These are phyloP conservation scores for Chiloscyllium punctatum DNA, from an alignment of 2,797 vertebrate genomes.

Conservation along the genomic window DNA sequence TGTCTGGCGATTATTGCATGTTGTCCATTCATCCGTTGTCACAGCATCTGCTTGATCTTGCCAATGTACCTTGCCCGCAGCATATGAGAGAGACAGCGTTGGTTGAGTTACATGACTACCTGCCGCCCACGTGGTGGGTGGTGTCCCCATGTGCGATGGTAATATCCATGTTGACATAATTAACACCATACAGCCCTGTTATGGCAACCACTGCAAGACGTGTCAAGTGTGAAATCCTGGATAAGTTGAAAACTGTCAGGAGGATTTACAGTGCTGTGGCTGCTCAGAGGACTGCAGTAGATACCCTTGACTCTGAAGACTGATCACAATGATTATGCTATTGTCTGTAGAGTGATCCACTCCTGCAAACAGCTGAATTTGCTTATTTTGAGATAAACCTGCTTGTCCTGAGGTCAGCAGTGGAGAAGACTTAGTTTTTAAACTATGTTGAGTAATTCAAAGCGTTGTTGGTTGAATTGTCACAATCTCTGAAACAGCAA, in stretches of 20 bases:
- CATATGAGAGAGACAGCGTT: too few species aligned
- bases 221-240: not conserved
- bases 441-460: not conserved
- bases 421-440: not conserved
- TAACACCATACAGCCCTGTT: too few species aligned
- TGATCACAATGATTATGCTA: not conserved
- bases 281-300: not conserved
- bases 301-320: not conserved
- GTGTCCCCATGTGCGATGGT: too few species aligned
- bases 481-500: not conserved
- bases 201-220: too few species aligned
- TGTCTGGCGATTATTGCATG: too few species aligned
- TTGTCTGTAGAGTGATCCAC: too few species aligned
- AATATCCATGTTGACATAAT: too few species aligned
- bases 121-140: too few species aligned
- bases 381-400: not conserved
- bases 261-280: not conserved
- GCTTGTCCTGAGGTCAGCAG: not conserved
- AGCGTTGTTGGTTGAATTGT: not conserved
- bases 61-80: too few species aligned
- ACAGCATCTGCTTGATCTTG: too few species aligned
- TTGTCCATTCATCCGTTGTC: too few species aligned
- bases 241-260: not conserved
- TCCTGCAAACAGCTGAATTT: not conserved
- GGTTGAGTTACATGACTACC: too few species aligned